Conservation (phyloP, 2,888 invertebrate genomes). For the Strigamia maritima region DNA sequence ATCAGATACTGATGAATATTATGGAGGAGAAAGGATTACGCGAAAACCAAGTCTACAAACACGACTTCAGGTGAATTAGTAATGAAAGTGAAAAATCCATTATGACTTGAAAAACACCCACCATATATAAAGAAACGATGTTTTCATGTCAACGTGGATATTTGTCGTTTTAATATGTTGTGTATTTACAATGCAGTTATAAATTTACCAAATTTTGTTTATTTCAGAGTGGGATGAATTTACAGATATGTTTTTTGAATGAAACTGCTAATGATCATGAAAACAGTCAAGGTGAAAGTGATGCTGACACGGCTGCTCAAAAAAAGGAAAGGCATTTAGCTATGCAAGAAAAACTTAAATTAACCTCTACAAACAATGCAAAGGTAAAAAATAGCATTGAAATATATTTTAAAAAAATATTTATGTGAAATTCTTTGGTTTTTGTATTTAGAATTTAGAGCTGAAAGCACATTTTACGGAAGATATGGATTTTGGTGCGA, state of each 20-base stretch:
- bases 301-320: conserved; percentile 33
- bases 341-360: not conserved
- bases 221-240: conserved; percentile 67
- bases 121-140: too few relatives aligned
- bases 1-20: conserved; percentile 70
- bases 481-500: conserved; percentile 70
- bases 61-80: conserved; percentile 62
- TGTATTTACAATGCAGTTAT: not conserved
- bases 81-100: not conserved
- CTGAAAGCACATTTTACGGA: conserved; percentile 34
- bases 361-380: conserved; percentile 7
- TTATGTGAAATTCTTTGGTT: not conserved
- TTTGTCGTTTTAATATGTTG: too few relatives aligned
- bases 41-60: conserved; percentile 84
- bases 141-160: not conserved
- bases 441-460: not conserved
- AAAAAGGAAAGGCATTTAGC: conserved; percentile 36
- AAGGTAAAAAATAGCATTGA: not conserved
- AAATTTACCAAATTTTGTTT: not conserved
- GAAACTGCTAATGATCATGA: conserved; percentile 76
- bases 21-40: conserved; percentile 64
- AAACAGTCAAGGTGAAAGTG: conserved; percentile 38
- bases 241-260: conserved; percentile 95
- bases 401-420: too few relatives aligned
- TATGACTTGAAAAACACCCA: too few relatives aligned